Base-by-base conservation (phyloP, 2,888 invertebrate species). In the Ophonus ardosiacus region DNA sequence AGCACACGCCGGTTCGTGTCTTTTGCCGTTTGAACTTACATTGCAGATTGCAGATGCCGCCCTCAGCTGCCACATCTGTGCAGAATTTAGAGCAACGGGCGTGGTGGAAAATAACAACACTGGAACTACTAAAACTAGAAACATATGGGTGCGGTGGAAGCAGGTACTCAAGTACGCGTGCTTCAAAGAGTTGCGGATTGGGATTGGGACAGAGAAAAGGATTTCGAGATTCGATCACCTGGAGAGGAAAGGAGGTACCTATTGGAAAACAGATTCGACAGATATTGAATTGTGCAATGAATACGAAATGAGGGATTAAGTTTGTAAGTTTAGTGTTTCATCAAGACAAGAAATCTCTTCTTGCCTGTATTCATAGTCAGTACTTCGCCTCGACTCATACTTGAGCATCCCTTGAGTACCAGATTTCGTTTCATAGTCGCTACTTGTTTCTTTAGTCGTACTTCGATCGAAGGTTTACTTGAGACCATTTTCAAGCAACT, bases 1-100 rank as follows among this genome's bases (percentile, higher is more conserved):
- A 74, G 74, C 74, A 74, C 43, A 74, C 74, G 74, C 74, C 74
- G 51, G 51, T 74, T 68, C 38, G 31, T 74, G 31, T 31, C 31
- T 31, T 31, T 31, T 31, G 74, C 51, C 40, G 51, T 43, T 15
- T 74, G 74, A 38, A 51, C 24, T 74, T 74, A 7, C 7, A 40
- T 17, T 43, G 74, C 51, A 74, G 74, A 51, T 21, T 76, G 76
- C 76, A 76, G 76, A 76, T 76, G 76, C 76, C 76, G 51, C 56
- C 51, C 56, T 10, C 43, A 76, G 38, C 21, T 51, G 4, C 10
- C 43, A 76, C 76, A 76, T 76, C 76, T 76, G 76, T 76, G 71
- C 71, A 40, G 15, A 76, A 76, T 51, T 76, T 76, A 8, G 76
- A 76, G 51, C 76, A 68, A 15, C 68, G 68, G 68, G 17, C 40